phyloP scores from a whole-genome alignment of 1,140 invertebrate species.

The Drosophila carrolli region DNA sequence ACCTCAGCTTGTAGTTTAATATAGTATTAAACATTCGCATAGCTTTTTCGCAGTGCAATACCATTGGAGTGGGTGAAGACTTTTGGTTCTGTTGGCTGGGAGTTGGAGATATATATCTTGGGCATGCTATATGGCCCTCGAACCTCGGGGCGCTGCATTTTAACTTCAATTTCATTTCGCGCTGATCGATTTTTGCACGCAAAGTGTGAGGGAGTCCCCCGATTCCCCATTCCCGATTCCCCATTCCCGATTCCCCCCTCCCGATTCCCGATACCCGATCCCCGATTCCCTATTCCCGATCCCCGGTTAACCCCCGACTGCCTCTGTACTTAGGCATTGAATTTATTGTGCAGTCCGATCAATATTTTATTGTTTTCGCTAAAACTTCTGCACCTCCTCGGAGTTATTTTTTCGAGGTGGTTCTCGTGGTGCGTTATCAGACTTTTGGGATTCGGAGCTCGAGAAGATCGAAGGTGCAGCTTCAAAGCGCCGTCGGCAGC shows the following conservation, averaged over 20 bases:
- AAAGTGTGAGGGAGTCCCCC: slow-evolving; percentile 76
- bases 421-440: slow-evolving; percentile 70
- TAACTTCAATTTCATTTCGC: slow-evolving; percentile 81
- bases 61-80: slow-evolving; percentile 1
- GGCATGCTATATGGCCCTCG: slow-evolving; percentile 53
- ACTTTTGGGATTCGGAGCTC: slow-evolving; percentile 1
- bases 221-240: neutral
- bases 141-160: slow-evolving; percentile 62
- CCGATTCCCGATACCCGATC: neutral
- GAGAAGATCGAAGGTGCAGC: slow-evolving; percentile 45
- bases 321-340: slow-evolving; percentile 75
- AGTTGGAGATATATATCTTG: slow-evolving; percentile 41
- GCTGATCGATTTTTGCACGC: slow-evolving; percentile 82
- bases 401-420: slow-evolving; percentile 23
- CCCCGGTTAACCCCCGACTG: slow-evolving; percentile 1
- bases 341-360: slow-evolving; percentile 71
- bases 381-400: slow-evolving; percentile 72
- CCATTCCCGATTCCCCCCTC: neutral
- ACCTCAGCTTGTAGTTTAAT: too few species aligned
- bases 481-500: slow-evolving; percentile 72
- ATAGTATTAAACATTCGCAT: neutral
- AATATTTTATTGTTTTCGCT: slow-evolving; percentile 76
- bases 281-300: neutral
- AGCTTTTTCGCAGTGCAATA: neutral
- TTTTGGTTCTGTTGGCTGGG: slow-evolving; percentile 9